Base-by-base conservation (phyloP, 2,888 invertebrate genomes). In the Arctia plantaginis region DNA sequence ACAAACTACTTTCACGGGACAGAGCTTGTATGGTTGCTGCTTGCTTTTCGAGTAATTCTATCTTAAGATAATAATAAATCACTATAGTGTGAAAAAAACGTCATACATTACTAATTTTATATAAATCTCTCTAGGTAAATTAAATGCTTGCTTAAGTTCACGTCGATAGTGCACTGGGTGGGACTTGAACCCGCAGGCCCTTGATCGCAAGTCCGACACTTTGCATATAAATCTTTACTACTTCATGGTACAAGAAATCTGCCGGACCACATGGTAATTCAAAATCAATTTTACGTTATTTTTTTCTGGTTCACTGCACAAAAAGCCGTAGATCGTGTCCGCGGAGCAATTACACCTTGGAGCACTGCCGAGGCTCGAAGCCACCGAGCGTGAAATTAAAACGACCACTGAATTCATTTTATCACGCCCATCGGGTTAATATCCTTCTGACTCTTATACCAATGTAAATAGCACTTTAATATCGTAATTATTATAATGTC, bases 321-420 rank as follows among this genome's bases (percentile, higher is more conserved):
- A 70, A 70, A 73, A 69, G 55, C 30, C n/a, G 35, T 71, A 44
- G 75, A 59, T 69, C 64, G 69, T 72, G 65, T 69, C 65, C 44
- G 27, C 41, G 51, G 51, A 27, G 68, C 59, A 65, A 73, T 73
- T 71, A 71, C 68, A 41, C 41, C n/a, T 70, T 23, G 35, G 62
- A 51, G 59, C 35, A 67, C 8, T 69, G 47, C 23, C 64, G 67
- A 20, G 39, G 55, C 71, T 71, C 55, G 72, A 68, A 51, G 76
- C 72, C 73, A 77, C 79, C 75, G 80, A 80, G 77, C 85, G 77
- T 84, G 83, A 85, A 85, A 85, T 85, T 81, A 81, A 71, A 81
- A 69, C 78, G 79, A 76, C 12, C 80, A 70, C 80, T 69, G 68
- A 78, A 80, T 80, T 78, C 69, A 75, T 74, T 80, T 77, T 69